Evolutionary conservation across 2,113 vertebrate species (phyloP).

Genomic region (Hoplias malabaricus): DNA sequence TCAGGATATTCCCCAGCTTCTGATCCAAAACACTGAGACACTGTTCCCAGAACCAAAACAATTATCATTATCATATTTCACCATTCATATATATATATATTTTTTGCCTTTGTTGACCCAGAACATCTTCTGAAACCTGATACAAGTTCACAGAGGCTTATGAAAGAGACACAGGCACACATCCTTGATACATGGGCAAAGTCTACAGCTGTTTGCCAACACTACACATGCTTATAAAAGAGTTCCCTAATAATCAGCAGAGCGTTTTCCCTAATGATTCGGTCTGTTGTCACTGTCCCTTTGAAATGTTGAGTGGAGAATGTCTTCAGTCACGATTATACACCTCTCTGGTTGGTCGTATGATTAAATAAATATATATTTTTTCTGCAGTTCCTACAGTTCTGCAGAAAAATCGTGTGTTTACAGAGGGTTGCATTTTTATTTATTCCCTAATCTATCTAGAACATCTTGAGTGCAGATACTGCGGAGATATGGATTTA

Average conservation of each 20-base stretch:
- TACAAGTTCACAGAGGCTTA: neutral
- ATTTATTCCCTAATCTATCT: neutral
- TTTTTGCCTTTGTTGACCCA: neutral
- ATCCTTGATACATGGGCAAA: slow-evolving; percentile 8
- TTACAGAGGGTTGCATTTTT: neutral
- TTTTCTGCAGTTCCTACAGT: too few relatives aligned
- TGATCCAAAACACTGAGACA: neutral
- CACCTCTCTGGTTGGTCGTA: neutral
- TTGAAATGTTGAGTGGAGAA: too few relatives aligned
- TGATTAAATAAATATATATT: neutral
- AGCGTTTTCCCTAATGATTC: neutral
- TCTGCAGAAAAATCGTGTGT: neutral
- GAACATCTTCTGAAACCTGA: neutral
- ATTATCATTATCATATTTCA: neutral
- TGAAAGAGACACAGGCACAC: neutral
- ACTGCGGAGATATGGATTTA: slow-evolving; percentile 27
- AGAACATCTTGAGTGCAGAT: slow-evolving; percentile 16
- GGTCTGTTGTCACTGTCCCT: neutral
- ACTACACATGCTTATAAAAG: neutral
- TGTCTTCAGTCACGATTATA: neutral
- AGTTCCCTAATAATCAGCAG: neutral
- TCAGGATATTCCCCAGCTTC: neutral
- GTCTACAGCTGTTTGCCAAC: slow-evolving; percentile 11
- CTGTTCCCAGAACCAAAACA: neutral
- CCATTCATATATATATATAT: too few relatives aligned